Conservation (phyloP, 2,888 invertebrate genomes). For the Mesoligia furuncula region DNA sequence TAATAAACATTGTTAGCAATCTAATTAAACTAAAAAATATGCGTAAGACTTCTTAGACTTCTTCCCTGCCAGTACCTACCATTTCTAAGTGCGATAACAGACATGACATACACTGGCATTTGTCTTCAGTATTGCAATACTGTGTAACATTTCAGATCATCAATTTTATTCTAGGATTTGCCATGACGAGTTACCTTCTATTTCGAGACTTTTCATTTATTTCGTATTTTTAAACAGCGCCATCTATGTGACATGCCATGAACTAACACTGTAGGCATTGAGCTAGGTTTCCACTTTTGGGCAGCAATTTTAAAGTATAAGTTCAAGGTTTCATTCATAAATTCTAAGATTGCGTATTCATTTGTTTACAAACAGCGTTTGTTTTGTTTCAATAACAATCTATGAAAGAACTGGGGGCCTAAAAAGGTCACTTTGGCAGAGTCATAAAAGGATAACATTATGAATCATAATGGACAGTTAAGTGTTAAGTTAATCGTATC, state of each 20-base stretch:
- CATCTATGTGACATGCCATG: background rate
- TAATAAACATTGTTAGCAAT: background rate
- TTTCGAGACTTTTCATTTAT: too few species aligned
- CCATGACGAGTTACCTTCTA: background rate
- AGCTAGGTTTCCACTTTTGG: background rate
- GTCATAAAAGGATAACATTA: too few species aligned
- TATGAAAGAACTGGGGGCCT: too few species aligned
- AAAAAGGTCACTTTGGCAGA: too few species aligned
- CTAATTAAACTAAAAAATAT: background rate
- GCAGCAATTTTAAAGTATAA: background rate
- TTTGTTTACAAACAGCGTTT: background rate
- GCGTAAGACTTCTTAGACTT: background rate
- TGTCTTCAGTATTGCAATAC: background rate
- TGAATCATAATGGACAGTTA: too few species aligned
- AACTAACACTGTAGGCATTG: background rate
- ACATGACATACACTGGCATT: too few species aligned
- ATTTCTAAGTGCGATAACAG: background rate
- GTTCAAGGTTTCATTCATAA: background rate
- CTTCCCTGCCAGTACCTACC: background rate
- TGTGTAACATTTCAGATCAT: background rate
- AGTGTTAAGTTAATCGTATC: too few species aligned
- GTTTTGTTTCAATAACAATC: background rate
- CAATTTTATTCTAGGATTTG: too few species aligned
- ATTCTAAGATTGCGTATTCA: too few species aligned
- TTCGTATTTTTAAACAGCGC: background rate